A percentile compares a stretch with the other conserved stretches of the same genome.
These are phyloP conservation scores for Dasypolia templi DNA, from an alignment of 2,888 invertebrate species.

Conservation along the genomic window DNA sequence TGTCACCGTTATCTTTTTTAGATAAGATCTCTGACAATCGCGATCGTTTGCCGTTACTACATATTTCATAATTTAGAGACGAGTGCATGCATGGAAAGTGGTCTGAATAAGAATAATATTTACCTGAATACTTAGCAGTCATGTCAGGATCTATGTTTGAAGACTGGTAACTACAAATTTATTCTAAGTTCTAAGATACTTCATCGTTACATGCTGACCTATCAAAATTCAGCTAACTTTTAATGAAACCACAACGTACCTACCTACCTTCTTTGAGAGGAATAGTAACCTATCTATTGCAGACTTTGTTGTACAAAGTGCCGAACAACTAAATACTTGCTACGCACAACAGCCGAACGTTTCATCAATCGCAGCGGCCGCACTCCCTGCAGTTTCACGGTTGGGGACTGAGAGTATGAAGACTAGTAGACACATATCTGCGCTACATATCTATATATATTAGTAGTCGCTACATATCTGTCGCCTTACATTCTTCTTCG, in stretches of 20 bases:
- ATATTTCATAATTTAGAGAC: not conserved
- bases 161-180: not conserved
- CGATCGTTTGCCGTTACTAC: too few relatives aligned
- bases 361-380: slow-evolving; percentile 42
- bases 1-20: too few relatives aligned
- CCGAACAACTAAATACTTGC: slow-evolving; percentile 38
- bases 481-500: not conserved
- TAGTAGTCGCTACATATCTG: slow-evolving; percentile 1
- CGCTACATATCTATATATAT: not conserved
- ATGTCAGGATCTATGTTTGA: not conserved
- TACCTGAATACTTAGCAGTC: not conserved
- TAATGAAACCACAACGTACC: not conserved
- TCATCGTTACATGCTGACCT: not conserved
- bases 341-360: slow-evolving; percentile 40
- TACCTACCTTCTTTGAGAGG: not conserved
- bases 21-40: too few relatives aligned
- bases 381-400: slow-evolving; percentile 33
- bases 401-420: slow-evolving; percentile 24
- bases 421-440: not conserved
- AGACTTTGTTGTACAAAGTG: slow-evolving; percentile 14
- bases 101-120: not conserved
- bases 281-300: not conserved
- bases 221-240: not conserved
- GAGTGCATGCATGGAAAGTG: not conserved
- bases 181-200: not conserved